Conservation (phyloP, 2,888 invertebrate species). For the Myathropa florea region DNA sequence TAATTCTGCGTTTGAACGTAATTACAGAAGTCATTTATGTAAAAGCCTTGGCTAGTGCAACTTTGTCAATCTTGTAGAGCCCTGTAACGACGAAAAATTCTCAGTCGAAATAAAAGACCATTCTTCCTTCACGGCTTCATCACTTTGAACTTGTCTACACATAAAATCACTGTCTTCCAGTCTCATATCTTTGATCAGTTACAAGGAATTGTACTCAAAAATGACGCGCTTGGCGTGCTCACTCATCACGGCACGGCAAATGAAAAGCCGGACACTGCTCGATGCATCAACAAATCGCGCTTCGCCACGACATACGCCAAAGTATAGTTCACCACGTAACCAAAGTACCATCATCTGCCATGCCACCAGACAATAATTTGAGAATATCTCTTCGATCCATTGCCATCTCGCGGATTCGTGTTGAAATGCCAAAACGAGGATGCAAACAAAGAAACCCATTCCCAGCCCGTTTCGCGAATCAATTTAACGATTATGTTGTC, state of each 20-base stretch:
- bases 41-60: too few relatives aligned
- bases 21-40: too few relatives aligned
- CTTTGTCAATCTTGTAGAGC: too few relatives aligned
- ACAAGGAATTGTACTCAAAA: too few relatives aligned
- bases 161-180: too few relatives aligned
- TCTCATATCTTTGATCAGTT: too few relatives aligned
- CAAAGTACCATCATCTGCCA: slow-evolving; percentile 22
- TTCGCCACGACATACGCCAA: background rate
- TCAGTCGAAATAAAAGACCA: too few relatives aligned
- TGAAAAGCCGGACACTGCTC: background rate
- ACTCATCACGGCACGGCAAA: background rate
- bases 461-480: slow-evolving; percentile 58
- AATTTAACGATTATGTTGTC: slow-evolving; percentile 74
- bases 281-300: background rate
- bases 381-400: slow-evolving; percentile 25
- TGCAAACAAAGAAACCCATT: slow-evolving; percentile 36
- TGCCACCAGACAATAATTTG: slow-evolving; percentile 25
- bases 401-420: background rate
- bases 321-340: slow-evolving; percentile 12
- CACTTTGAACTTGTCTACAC: too few relatives aligned
- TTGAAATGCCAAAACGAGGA: slow-evolving; percentile 46
- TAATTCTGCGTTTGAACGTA: too few relatives aligned
- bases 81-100: too few relatives aligned
- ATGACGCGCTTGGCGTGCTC: background rate
- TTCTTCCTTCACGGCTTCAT: too few relatives aligned